Conservation (phyloP, 2,113 vertebrate genomes). For the Todiramphus saurophagus region DNA sequence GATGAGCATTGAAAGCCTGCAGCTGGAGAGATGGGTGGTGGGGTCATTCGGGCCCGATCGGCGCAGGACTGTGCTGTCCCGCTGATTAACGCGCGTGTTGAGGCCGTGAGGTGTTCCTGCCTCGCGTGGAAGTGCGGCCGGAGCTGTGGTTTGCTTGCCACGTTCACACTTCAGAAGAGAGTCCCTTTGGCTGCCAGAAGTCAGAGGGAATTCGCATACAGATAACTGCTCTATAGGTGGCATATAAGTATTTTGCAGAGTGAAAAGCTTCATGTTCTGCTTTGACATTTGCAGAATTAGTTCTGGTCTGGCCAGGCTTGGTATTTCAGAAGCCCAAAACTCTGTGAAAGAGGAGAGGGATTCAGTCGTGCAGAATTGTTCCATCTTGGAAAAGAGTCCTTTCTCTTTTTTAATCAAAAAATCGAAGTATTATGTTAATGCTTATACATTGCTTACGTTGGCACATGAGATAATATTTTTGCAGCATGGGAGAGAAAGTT, state of each 20-base stretch:
- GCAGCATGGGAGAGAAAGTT: not conserved
- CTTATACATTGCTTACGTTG: not conserved
- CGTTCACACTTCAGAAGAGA: not conserved
- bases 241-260: not conserved
- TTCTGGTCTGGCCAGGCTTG: not conserved
- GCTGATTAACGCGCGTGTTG: accelerated
- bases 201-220: not conserved
- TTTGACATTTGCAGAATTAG: not conserved
- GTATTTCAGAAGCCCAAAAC: not conserved
- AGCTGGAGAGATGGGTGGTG: not conserved
- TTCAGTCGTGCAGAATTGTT: not conserved
- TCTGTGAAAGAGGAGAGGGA: not conserved
- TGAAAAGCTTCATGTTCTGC: not conserved
- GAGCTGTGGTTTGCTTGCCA: not conserved
- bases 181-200: not conserved
- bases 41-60: not conserved
- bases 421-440: not conserved
- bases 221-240: not conserved
- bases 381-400: not conserved
- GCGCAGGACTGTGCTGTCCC: not conserved
- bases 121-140: not conserved
- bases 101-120: not conserved
- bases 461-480: not conserved
- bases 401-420: not conserved
- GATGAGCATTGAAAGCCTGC: not conserved